These are phyloP conservation scores for Ianthella basta DNA, from an alignment of 37 sponge, comb jelly and placozoan species.

Conservation along the genomic window DNA sequence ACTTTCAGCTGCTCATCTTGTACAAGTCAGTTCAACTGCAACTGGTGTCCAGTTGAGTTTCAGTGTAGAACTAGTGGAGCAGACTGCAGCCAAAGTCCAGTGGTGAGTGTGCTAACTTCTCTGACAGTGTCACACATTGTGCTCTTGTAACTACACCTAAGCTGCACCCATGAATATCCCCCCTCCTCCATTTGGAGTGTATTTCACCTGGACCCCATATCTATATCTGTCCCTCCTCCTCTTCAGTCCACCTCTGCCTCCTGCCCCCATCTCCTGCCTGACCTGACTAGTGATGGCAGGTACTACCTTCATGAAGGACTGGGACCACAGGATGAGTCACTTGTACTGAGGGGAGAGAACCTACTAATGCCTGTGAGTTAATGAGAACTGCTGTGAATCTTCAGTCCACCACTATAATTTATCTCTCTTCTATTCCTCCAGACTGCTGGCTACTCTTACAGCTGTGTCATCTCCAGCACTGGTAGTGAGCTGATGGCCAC, in stretches of 20 bases:
- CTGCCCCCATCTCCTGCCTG: not conserved
- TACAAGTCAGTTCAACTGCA: conserved; percentile 9
- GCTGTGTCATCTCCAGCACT: too few species aligned
- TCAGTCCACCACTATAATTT: too few species aligned
- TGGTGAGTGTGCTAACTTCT: not conserved
- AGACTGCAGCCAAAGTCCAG: conserved; percentile 17
- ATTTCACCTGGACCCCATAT: conserved; percentile 41
- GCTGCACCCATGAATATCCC: too few species aligned
- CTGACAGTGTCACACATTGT: conserved; percentile 70
- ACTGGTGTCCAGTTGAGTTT: conserved; percentile 36
- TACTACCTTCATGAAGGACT: conserved; percentile 18
- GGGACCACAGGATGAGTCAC: not conserved
- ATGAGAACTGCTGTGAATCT: not conserved
- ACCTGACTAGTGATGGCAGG: not conserved
- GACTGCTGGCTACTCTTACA: too few species aligned
- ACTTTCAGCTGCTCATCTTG: conserved; percentile 21
- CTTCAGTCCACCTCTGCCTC: not conserved
- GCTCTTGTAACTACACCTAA: conserved; percentile 63
- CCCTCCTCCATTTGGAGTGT: conserved; percentile 25
- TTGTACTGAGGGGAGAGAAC: not conserved
- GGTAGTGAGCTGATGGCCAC: too few species aligned
- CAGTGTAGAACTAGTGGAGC: conserved; percentile 15
- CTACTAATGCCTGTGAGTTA: not conserved
- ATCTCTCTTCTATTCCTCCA: too few species aligned
- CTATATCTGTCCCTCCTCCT: conserved; percentile 17